Evolutionary conservation across 2,888 invertebrate genomes (phyloP), one percentile per base, ranked within the genome.

Genomic region (Drosophila vallismaia): DNA sequence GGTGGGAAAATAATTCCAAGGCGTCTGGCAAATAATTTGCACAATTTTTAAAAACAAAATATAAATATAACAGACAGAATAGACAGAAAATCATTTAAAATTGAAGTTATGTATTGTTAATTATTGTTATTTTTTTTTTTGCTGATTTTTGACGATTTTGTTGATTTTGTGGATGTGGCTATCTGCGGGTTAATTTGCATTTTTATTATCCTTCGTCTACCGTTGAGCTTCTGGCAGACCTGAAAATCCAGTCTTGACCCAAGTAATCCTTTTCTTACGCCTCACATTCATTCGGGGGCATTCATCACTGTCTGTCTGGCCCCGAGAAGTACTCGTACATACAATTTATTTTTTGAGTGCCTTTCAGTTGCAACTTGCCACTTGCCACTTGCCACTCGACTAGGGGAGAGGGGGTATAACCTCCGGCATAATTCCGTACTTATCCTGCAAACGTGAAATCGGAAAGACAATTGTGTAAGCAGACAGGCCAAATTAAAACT

Each of bases 401-500:
- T 19, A 1, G 19, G 19, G 19, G 19, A 4, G n/a, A n/a, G n/a
- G n/a, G n/a, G n/a, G n/a, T n/a, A n/a, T n/a, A 10, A 7, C 57
- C 10, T 49, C 12, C 29, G 29, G 10, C 36, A n/a, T 9, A 49
- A 53, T 42, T n/a, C 33, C 72, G 40, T 29, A 36, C 52, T 71
- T 38, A 72, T 52, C 50, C 33, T 19, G 42, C 19, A 7, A 26
- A 3, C 9, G 31, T 4, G 36, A 38, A 36, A 31, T 53, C 48
- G 36, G 6, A 59, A 52, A 24, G 8, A 7, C 44, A 31, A 45
- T 52, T 53, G 68, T 38, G 24, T 19, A 38, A 19, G 38, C 59
- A 52, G 50, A 64, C 74, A 42, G 38, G 9, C 24, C 56, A 81
- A 71, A 78, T 78, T 77, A 80, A 77, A 84, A 55, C 51, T 77